A percentile compares a stretch with the other conserved stretches of the same genome.
phyloP scores from a whole-genome alignment of 2,113 vertebrate genomes.

The Corythornis vintsioides region DNA sequence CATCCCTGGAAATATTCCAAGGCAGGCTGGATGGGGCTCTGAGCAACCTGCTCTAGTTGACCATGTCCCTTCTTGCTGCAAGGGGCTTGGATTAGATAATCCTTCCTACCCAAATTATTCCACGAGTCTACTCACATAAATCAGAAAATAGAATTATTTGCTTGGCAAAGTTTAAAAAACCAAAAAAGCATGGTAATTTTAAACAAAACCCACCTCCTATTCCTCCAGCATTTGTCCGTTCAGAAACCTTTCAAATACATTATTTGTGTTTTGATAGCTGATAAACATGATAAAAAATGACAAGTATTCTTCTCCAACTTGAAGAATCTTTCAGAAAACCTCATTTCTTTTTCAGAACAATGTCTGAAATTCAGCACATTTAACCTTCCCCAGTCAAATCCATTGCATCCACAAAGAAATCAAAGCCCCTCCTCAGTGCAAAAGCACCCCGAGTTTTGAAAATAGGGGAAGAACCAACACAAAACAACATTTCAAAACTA shows the following conservation, averaged over 20 bases:
- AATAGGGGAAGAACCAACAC: not conserved
- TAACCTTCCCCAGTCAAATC: not conserved
- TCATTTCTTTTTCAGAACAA: not conserved
- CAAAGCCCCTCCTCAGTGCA: not conserved
- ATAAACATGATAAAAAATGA: not conserved
- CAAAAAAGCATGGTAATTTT: not conserved
- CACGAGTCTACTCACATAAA: not conserved
- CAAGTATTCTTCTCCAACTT: not conserved
- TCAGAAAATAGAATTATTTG: not conserved
- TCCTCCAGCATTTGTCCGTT: not conserved
- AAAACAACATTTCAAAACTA: not conserved
- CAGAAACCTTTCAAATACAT: not conserved
- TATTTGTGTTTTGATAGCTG: not conserved
- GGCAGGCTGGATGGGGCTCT: not conserved
- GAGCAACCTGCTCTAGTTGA: not conserved
- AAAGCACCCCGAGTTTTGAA: not conserved
- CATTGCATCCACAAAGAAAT: not conserved
- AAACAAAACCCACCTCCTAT: not conserved
- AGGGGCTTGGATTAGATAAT: not conserved
- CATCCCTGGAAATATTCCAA: not conserved
- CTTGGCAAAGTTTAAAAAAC: not conserved
- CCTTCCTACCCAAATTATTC: not conserved
- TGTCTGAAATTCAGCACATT: not conserved
- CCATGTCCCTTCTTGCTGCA: not conserved
- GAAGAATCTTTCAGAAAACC: not conserved